A percentile compares a stretch with the other conserved stretches of the same genome.
Conservation (phyloP, 2,797 vertebrate species). For the Ctenochaetus hawaiiensis region DNA sequence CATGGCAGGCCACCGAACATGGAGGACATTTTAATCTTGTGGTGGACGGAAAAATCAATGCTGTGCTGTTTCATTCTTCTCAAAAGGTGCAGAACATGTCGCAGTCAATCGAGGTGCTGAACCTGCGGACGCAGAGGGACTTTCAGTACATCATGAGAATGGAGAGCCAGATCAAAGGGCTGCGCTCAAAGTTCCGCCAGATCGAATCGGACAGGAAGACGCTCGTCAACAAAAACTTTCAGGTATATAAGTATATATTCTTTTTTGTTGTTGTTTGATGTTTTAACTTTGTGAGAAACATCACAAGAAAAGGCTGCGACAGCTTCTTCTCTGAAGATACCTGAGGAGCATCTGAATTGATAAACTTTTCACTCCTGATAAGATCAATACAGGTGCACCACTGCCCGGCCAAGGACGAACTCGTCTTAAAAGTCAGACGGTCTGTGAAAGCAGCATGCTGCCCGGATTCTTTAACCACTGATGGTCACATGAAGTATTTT, state of each 20-base stretch:
- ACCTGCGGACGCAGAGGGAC: slow-evolving; percentile 98
- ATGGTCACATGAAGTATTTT: background rate
- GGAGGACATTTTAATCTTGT: slow-evolving; percentile 77
- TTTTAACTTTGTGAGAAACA: slow-evolving; percentile 44
- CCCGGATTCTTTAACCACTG: background rate
- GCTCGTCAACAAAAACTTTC: slow-evolving; percentile 95
- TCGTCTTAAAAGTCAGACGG: slow-evolving; percentile 12
- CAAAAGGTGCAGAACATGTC: slow-evolving; percentile 99
- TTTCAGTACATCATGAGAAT: slow-evolving; percentile 99
- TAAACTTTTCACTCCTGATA: slow-evolving; percentile 31
- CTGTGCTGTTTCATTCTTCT: slow-evolving; percentile 65
- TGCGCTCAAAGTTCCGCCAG: slow-evolving; percentile 96
- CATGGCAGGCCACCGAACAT: slow-evolving; percentile 47
- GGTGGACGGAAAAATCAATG: slow-evolving; percentile 72
- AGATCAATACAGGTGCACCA: slow-evolving; percentile 35
- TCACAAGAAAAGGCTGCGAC: slow-evolving; percentile 15
- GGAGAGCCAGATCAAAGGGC: slow-evolving; percentile 99
- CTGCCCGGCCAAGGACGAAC: slow-evolving; percentile 33
- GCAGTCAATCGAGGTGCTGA: slow-evolving; percentile 98
- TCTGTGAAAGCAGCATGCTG: slow-evolving; percentile 1
- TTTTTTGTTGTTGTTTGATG: slow-evolving; percentile 48
- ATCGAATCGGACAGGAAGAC: slow-evolving; percentile 97
- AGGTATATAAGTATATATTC: slow-evolving; percentile 81
- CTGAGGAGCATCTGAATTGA: slow-evolving; percentile 46
- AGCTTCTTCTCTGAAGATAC: slow-evolving; percentile 21